These are phyloP conservation scores for Caenorhabditis imperialis DNA, from an alignment of 2,888 invertebrate genomes.

Conservation along the genomic window DNA sequence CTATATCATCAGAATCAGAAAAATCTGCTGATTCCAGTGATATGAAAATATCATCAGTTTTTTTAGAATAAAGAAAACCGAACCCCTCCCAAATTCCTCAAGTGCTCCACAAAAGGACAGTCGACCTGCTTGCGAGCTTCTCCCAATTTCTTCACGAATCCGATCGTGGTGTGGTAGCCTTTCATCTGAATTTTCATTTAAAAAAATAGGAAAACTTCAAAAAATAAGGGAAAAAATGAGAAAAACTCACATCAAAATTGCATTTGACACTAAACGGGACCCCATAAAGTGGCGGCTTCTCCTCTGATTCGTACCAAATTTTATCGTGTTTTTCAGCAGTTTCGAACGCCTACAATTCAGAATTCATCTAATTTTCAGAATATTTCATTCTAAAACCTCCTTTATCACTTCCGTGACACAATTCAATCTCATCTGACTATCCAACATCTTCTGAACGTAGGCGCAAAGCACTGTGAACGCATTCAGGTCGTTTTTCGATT, in stretches of 20 bases:
- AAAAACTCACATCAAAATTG: slow-evolving; percentile 64
- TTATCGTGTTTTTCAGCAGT: slow-evolving; percentile 66
- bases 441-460: slow-evolving; percentile 69
- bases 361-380: no score
- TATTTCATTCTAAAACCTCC: slow-evolving; percentile 35
- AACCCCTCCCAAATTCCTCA: slow-evolving; percentile 79
- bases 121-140: slow-evolving; percentile 69
- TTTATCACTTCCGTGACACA: slow-evolving; percentile 71
- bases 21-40: no score
- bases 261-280: slow-evolving; percentile 77
- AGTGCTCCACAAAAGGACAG: slow-evolving; percentile 68
- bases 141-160: slow-evolving; percentile 77
- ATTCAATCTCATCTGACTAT: slow-evolving; percentile 72
- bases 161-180: slow-evolving; percentile 78
- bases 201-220: neutral
- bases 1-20: no score
- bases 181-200: slow-evolving; percentile 56
- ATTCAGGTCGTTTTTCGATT: slow-evolving; percentile 62
- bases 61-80: neutral
- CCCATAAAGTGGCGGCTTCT: slow-evolving; percentile 76
- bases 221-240: neutral
- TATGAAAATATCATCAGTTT: no score
- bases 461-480: slow-evolving; percentile 72
- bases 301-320: slow-evolving; percentile 40
- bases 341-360: slow-evolving; percentile 55